phyloP scores from a whole-genome alignment of 2,113 vertebrate genomes.

The Neotragus moschatus region DNA sequence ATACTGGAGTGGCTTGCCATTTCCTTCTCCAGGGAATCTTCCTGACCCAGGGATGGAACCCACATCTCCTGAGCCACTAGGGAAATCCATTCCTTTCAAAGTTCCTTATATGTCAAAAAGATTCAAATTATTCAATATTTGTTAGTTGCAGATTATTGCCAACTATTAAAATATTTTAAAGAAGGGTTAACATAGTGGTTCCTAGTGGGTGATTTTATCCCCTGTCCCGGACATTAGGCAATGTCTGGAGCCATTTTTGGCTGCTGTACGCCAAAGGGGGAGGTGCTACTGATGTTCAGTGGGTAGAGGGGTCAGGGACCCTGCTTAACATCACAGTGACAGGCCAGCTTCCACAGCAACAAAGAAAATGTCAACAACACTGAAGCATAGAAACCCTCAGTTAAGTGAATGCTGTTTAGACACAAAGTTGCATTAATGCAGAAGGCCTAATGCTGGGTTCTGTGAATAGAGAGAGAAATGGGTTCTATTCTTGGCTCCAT shows the following conservation, averaged over 20 bases:
- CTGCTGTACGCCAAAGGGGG: background rate
- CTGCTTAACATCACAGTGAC: background rate
- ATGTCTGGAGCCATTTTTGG: background rate
- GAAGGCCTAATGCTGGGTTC: background rate
- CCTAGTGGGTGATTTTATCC: background rate
- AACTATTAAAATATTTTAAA: conserved; percentile 14
- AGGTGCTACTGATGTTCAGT: background rate
- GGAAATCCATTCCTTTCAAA: conserved; percentile 10
- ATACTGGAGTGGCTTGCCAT: background rate
- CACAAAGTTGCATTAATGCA: background rate
- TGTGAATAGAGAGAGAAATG: background rate
- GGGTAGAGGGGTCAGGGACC: background rate
- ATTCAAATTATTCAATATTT: background rate
- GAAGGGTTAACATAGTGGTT: background rate
- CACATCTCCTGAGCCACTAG: background rate
- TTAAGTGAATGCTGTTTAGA: background rate
- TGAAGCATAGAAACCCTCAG: background rate
- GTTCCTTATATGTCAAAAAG: background rate
- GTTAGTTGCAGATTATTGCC: background rate
- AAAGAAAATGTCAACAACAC: background rate
- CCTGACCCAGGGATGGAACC: background rate
- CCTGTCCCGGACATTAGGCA: background rate
- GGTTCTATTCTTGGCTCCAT: background rate
- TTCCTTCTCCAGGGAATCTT: background rate
- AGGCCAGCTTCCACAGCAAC: background rate